Evolutionary conservation across 2,797 vertebrate species (phyloP), one percentile per base, ranked within the genome.

Genomic region (Sorex maritimensis): DNA sequence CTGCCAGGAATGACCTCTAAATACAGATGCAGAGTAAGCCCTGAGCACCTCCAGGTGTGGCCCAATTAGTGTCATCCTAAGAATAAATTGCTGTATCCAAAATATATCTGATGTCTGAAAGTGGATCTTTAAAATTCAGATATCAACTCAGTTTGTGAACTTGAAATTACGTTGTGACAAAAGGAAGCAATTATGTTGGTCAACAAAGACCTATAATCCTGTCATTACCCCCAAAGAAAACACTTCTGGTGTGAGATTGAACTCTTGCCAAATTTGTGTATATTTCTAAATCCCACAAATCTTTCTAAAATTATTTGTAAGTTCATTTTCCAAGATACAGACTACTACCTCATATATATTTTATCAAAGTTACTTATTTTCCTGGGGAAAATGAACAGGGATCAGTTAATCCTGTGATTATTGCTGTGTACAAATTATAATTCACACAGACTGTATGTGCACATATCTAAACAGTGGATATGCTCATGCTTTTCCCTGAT

Each of bases 121-220:
- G 19, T 67, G 41, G 58, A 44, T 65, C n/a, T 92, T 63, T 82
- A 92, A 94, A 46, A 46, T 73, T 79, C 46, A 44, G 52, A 7
- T 55, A 41, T 61, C 2, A n/a, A 58, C 5, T 28, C 30, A 71
- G 72, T 78, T 63, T 81, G n/a, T 49, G 41, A 52, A 77, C 86
- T 73, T 77, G 24, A 24, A 58, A 67, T 72, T 93, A 58, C 81
- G 6, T 34, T 38, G 3, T 19, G 4, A 67, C 41, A 82, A 11
- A 12, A 1, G 17, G 34, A 9, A 67, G 6, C 92, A n/a, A 28
- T 1, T 5, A 0, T 41, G 82, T 55, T 49, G 3, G 2, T 28
- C 67, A 85, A 84, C 55, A 1, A 89, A 92, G 52, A 21, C 15
- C 28, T 73, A 44, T 0, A 21, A n/a, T 86, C 24, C 28, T 72